These are phyloP conservation scores for Murina feae DNA, from an alignment of 2,113 vertebrate species.

Conservation along the genomic window DNA sequence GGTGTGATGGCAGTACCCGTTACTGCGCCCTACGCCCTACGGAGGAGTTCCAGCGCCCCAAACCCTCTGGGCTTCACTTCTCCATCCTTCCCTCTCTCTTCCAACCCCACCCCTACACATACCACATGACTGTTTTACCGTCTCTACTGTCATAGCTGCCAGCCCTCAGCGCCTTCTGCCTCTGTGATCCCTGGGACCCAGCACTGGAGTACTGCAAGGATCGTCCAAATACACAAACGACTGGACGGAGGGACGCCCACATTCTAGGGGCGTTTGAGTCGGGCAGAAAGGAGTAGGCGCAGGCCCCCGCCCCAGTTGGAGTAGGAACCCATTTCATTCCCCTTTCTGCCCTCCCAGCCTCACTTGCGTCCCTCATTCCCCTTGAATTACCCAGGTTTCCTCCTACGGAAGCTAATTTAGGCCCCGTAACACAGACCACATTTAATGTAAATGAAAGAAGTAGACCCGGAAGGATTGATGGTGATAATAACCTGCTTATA, in stretches of 20 bases:
- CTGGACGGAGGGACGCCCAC: too few species aligned
- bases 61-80: too few species aligned
- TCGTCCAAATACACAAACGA: background rate
- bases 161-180: background rate
- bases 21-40: too few species aligned
- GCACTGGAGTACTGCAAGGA: fast-evolving
- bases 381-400: slow-evolving; percentile 68
- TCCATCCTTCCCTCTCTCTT: too few species aligned
- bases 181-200: background rate
- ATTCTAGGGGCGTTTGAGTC: fast-evolving
- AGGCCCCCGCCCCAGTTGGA: background rate
- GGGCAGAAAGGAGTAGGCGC: background rate
- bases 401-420: slow-evolving; percentile 73
- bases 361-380: background rate
- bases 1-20: too few species aligned
- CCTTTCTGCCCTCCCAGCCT: background rate
- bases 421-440: slow-evolving; percentile 60
- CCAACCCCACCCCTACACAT: too few species aligned
- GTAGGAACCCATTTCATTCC: background rate
- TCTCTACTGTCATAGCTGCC: background rate
- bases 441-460: slow-evolving; percentile 73
- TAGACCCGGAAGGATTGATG: slow-evolving; percentile 73
- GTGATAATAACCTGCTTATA: slow-evolving; percentile 72
- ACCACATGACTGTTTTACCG: too few species aligned
- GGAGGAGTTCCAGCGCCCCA: too few species aligned